Percentiles rank a stretch among this genome's conserved stretches.
phyloP scores from a whole-genome alignment of 2,888 invertebrate species.

The Augiades crinisus region DNA sequence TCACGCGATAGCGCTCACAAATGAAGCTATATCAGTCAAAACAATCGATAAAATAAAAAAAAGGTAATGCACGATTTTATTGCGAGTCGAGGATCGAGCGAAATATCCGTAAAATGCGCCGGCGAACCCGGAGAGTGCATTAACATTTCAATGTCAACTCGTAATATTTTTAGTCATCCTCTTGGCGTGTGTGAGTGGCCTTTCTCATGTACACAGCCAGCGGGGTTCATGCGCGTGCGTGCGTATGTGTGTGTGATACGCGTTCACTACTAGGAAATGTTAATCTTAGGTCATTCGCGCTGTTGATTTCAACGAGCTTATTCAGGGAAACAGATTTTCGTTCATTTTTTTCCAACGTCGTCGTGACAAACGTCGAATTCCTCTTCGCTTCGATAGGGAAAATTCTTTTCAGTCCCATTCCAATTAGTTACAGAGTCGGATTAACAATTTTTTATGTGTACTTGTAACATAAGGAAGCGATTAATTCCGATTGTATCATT shows the following conservation, averaged over 20 bases:
- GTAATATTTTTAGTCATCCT: conserved; percentile 77
- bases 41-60: conserved; percentile 64
- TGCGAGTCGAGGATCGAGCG: conserved; percentile 41
- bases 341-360: conserved; percentile 3
- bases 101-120: conserved; percentile 67
- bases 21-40: conserved; percentile 60
- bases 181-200: conserved; percentile 60
- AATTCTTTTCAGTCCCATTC: conserved; percentile 17
- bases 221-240: conserved; percentile 37
- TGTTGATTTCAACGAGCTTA: conserved; percentile 41
- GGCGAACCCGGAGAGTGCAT: conserved; percentile 67
- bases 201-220: conserved; percentile 49
- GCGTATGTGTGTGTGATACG: conserved; percentile 37
- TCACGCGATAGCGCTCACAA: conserved; percentile 45
- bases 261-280: conserved; percentile 60
- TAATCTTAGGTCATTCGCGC: conserved; percentile 61
- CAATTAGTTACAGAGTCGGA: conserved; percentile 31
- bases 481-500: conserved; percentile 58
- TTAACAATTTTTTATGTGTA: conserved; percentile 32
- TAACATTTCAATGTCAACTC: conserved; percentile 81
- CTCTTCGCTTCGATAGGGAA: not conserved
- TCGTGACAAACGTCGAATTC: not conserved
- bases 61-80: conserved; percentile 42
- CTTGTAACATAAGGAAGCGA: conserved; percentile 40
- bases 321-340: conserved; percentile 35